Percentiles rank a stretch among this genome's conserved stretches.
phyloP scores from a whole-genome alignment of 1,140 invertebrate species.

The Onthophagus taurus region DNA sequence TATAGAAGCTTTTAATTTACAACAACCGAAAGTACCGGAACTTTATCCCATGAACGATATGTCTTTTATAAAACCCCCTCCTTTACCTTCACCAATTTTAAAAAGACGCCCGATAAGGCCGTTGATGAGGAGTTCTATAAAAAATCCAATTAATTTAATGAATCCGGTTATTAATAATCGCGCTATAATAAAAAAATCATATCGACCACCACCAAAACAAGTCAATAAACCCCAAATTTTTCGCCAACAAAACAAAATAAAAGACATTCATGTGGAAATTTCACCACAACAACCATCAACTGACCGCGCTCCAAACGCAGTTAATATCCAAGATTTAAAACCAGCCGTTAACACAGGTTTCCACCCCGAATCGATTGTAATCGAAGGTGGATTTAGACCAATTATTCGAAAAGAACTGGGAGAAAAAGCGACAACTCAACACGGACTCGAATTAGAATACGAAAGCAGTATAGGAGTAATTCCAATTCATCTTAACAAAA shows the following conservation, averaged over 20 bases:
- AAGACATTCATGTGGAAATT: conserved; percentile 25
- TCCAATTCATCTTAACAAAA: conserved; percentile 42
- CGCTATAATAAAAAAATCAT: too few species aligned
- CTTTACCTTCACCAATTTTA: too few species aligned
- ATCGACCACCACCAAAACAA: neutral
- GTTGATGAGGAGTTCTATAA: too few species aligned
- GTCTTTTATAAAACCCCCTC: too few species aligned
- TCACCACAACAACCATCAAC: conserved; percentile 30
- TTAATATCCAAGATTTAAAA: conserved; percentile 6
- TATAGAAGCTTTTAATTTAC: conserved; percentile 7
- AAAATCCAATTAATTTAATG: too few species aligned
- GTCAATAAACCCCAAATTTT: neutral
- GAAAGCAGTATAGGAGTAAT: conserved; percentile 43
- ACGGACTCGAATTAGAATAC: conserved; percentile 36
- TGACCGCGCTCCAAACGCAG: conserved; percentile 22
- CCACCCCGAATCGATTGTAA: conserved; percentile 65
- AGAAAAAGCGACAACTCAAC: conserved; percentile 42
- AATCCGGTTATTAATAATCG: neutral
- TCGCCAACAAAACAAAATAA: conserved; percentile 8
- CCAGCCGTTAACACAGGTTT: conserved; percentile 64
- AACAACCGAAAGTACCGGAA: conserved; percentile 5
- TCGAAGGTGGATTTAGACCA: conserved; percentile 74
- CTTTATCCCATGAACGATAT: neutral
- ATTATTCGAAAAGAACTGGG: conserved; percentile 54
- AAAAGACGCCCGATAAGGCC: too few species aligned